Conservation (phyloP, 2,888 invertebrate species). For the Euproctis similis region DNA sequence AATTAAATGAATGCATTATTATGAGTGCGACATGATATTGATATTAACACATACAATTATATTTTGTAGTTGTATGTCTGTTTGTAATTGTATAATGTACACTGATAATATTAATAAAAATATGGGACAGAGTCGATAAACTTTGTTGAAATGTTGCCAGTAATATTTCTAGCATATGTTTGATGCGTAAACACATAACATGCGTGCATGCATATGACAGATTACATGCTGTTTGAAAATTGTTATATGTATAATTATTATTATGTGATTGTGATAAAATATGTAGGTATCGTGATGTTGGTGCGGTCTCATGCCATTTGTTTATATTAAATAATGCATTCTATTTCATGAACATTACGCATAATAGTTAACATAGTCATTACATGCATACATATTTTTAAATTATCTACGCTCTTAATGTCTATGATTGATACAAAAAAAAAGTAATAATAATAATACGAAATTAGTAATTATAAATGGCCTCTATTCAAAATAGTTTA, state of each 20-base stretch:
- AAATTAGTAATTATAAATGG: constrained; percentile 45
- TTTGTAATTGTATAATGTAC: constrained; percentile 57
- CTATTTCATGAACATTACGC: constrained; percentile 23
- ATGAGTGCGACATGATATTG: too few species aligned
- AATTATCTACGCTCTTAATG: constrained; percentile 28
- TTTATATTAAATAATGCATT: constrained; percentile 10
- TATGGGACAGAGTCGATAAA: constrained; percentile 32
- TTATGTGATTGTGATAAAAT: constrained; percentile 52
- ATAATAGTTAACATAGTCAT: constrained; percentile 33
- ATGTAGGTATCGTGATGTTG: constrained; percentile 52
- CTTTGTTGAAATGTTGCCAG: constrained; percentile 67
- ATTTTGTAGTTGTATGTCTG: constrained; percentile 64
- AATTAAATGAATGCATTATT: too few species aligned
- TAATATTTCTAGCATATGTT: constrained; percentile 19
- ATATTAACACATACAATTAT: constrained; percentile 62
- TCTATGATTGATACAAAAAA: constrained; percentile 49
- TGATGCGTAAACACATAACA: too few species aligned
- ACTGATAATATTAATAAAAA: constrained; percentile 11
- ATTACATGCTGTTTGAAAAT: too few species aligned
- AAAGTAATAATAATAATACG: too few species aligned
- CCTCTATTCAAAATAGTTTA: constrained; percentile 46
- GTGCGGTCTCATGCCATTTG: constrained; percentile 40
- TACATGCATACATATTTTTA: constrained; percentile 21
- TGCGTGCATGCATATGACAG: too few species aligned
- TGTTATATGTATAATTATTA: constrained; percentile 2